A percentile compares a stretch with the other conserved stretches of the same genome.
Conservation (phyloP, 2,113 vertebrate genomes). For the Ceuthmochares aereus region DNA sequence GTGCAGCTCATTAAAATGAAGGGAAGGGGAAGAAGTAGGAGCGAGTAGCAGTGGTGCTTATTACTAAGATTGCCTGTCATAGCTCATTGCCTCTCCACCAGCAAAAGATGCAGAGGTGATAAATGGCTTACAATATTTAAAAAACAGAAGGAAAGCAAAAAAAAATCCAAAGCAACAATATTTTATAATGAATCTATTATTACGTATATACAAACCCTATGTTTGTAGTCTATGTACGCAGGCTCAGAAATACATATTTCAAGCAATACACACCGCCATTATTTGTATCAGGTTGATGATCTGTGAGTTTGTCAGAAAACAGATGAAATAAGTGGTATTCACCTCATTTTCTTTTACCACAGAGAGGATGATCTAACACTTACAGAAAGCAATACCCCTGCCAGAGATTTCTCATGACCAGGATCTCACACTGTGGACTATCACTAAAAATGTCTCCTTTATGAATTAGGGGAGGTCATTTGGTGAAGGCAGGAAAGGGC, state of each 20-base stretch:
- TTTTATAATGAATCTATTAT: neutral
- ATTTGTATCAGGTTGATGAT: rapidly evolving
- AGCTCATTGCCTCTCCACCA: neutral
- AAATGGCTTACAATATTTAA: neutral
- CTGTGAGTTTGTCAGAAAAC: neutral
- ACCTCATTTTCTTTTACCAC: neutral
- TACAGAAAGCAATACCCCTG: neutral
- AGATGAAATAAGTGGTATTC: neutral
- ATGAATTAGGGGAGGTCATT: neutral
- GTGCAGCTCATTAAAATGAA: neutral
- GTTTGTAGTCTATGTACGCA: neutral
- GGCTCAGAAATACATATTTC: rapidly evolving
- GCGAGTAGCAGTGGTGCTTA: neutral
- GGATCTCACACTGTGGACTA: neutral
- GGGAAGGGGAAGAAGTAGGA: neutral
- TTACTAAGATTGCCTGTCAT: neutral
- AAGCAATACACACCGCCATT: neutral
- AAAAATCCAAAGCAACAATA: neutral
- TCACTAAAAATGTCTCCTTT: neutral
- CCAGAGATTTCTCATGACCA: neutral
- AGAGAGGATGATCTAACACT: no score
- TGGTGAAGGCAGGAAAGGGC: neutral
- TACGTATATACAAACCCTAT: neutral
- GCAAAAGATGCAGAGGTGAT: neutral
- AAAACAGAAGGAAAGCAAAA: neutral